Evolutionary conservation across 2,797 vertebrate species (phyloP).

Genomic region (Acanthurus leucopareius): DNA sequence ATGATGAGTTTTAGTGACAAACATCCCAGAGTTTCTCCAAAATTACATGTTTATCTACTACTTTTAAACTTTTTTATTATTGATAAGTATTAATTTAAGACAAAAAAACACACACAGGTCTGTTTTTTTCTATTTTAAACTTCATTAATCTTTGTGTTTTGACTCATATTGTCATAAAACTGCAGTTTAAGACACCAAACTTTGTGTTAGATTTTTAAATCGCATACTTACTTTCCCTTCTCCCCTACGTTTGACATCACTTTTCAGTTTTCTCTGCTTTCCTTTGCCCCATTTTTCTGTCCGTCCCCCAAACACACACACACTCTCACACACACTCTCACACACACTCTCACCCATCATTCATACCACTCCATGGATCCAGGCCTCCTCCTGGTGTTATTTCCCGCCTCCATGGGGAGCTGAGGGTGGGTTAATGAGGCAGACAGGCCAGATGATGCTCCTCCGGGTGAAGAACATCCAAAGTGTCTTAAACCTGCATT

Average conservation of each 20-base stretch:
- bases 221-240: background rate
- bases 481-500: constrained; percentile 64
- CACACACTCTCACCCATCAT: constrained; percentile 27
- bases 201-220: too few relatives aligned
- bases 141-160: too few relatives aligned
- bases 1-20: background rate
- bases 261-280: constrained; percentile 31
- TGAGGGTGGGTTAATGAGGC: constrained; percentile 77
- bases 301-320: constrained; percentile 6
- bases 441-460: constrained; percentile 78
- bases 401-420: constrained; percentile 71
- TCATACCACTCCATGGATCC: constrained; percentile 50
- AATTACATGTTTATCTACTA: too few relatives aligned
- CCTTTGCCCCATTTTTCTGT: constrained; percentile 43
- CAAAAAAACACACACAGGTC: too few relatives aligned
- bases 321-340: constrained; percentile 10
- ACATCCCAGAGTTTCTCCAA: too few relatives aligned
- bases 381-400: constrained; percentile 60
- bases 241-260: background rate
- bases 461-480: constrained; percentile 70
- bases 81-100: too few relatives aligned
- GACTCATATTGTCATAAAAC: too few relatives aligned
- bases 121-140: too few relatives aligned
- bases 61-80: too few relatives aligned
- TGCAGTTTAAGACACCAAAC: too few relatives aligned